Evolutionary conservation across 2,888 invertebrate species (phyloP).

Genomic region (Quadriops clusia): DNA sequence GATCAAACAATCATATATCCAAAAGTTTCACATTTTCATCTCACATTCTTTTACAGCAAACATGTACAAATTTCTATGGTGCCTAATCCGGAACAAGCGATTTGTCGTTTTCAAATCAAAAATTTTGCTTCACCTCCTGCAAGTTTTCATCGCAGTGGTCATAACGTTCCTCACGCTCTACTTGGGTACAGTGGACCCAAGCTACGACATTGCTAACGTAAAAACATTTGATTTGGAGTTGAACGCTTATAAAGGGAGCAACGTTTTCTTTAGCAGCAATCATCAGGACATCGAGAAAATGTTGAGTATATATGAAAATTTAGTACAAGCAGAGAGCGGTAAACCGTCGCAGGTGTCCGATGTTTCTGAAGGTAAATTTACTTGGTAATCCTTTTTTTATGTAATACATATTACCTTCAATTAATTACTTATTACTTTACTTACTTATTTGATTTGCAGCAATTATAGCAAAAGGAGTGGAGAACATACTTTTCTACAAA

Average conservation of each 20-base stretch:
- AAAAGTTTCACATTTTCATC: too few relatives aligned
- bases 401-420: too few relatives aligned
- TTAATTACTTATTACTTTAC: not conserved
- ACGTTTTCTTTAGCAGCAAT: slow-evolving; percentile 24
- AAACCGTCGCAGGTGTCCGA: slow-evolving; percentile 15
- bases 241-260: slow-evolving; percentile 24
- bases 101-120: too few relatives aligned
- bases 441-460: slow-evolving; percentile 25
- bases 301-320: slow-evolving; percentile 17
- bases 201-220: slow-evolving; percentile 17
- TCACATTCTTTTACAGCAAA: too few relatives aligned
- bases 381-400: slow-evolving; percentile 4
- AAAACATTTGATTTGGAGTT: slow-evolving; percentile 29
- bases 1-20: too few relatives aligned
- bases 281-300: slow-evolving; percentile 10
- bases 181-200: slow-evolving; percentile 21
- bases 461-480: slow-evolving; percentile 31
- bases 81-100: too few relatives aligned
- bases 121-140: too few relatives aligned
- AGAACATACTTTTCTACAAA: slow-evolving; percentile 37
- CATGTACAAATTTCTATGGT: too few relatives aligned
- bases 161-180: slow-evolving; percentile 27
- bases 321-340: slow-evolving; percentile 19
- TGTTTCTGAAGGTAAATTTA: slow-evolving; percentile 22
- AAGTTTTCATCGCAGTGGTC: slow-evolving; percentile 28